phyloP scores from a whole-genome alignment of 2,113 vertebrate species.

The Silurus asotus region DNA sequence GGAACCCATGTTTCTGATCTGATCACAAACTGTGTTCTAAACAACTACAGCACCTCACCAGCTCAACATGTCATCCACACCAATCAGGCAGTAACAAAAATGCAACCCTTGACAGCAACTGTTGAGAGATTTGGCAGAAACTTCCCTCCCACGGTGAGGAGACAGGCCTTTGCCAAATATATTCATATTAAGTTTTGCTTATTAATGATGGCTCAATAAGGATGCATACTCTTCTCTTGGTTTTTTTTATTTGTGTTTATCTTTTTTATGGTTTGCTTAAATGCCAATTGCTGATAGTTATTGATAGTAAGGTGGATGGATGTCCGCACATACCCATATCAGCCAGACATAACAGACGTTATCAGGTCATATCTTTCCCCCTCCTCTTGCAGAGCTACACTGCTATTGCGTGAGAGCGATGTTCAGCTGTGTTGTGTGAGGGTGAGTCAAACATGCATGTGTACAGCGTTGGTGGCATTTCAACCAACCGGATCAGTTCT shows the following conservation, averaged over 20 bases:
- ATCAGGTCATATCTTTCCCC: conserved; percentile 41
- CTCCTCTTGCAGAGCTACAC: conserved; percentile 28
- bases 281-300: conserved; percentile 3
- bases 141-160: conserved; percentile 19
- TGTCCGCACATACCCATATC: conserved; percentile 25
- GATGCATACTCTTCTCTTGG: background rate
- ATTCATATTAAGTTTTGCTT: background rate
- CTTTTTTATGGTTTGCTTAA: background rate
- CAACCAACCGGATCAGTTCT: conserved; percentile 52
- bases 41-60: conserved; percentile 11
- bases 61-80: conserved; percentile 35
- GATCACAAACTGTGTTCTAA: conserved; percentile 21
- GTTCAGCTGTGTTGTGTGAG: conserved; percentile 42
- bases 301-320: conserved; percentile 11
- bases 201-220: background rate
- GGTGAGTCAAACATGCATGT: conserved; percentile 55
- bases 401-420: conserved; percentile 60
- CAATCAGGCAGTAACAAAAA: conserved; percentile 40
- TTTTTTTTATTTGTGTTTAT: background rate
- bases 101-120: conserved; percentile 39
- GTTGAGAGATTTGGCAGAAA: conserved; percentile 52
- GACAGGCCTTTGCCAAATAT: conserved; percentile 16
- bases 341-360: conserved; percentile 54
- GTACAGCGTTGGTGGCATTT: conserved; percentile 60
- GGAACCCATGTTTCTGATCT: conserved; percentile 35